Base-by-base conservation (phyloP, 2,113 vertebrate genomes). In the Cynopterus brachyotis region DNA sequence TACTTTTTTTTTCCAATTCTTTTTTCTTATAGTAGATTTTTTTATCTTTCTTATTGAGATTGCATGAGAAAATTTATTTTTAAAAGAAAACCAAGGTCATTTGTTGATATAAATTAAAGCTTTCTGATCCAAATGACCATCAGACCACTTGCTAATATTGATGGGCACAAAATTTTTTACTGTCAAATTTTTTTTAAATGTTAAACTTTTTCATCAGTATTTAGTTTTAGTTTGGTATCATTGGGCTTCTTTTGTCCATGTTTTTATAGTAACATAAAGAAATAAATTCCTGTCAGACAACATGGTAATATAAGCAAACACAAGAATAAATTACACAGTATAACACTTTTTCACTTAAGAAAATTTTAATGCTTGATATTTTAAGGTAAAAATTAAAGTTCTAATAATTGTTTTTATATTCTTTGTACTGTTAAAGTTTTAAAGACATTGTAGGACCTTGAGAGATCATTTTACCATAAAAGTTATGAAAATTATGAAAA, bases 371-470 rank as follows among this genome's bases (percentile, higher is more conserved):
- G 45, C 19, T 86, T 73, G 12, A 26, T 92, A 84, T 81, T 81
- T 88, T 76, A 92, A 78, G 42, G 53, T 89, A 78, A 94, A 92
- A 80, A 32, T 79, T 88, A 64, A 90, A 93, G 40, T 85, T 91
- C 50, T 90, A n/a, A 69, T 82, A 81, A 87, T 75, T 92, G 40
- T 67, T 89, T 87, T 62, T 59, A 42, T 50, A n/a, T 69, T 95
- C 13, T 73, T 59, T 55, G 1, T 92, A 59, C 30, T 47, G 0
- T 73, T 60, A 59, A 28, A 92, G 32, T 79, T 91, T 91, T 81
- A 93, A 85, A 81, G 32, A 87, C 32, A 53, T 37, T 72, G 4
- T 76, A 35, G 35, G 53, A 67, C 81, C 67, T 93, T 45, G 37
- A 42, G 84, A 81, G 45, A 17, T 93, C 53, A 90, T 89, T 94